These are phyloP conservation scores for Pica pica DNA, from an alignment of 2,113 vertebrate genomes.

Conservation along the genomic window DNA sequence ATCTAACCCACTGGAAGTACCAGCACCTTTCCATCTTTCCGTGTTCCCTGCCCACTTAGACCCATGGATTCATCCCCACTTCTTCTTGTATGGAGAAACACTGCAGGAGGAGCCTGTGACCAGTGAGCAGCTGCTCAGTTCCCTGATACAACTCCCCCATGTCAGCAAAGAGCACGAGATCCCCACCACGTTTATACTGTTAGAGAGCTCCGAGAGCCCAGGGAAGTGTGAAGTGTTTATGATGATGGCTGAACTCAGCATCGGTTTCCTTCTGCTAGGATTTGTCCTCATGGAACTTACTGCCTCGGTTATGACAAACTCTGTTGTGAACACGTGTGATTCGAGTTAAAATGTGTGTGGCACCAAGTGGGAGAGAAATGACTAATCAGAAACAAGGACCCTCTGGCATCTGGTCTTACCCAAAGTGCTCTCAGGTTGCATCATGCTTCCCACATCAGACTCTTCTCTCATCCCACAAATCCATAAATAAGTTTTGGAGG, in stretches of 20 bases:
- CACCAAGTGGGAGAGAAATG: background rate
- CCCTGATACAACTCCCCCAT: background rate
- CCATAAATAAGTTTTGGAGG: background rate
- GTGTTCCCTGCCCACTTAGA: background rate
- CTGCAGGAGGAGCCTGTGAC: background rate
- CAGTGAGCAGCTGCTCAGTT: background rate
- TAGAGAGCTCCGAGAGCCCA: background rate
- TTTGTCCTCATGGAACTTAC: background rate
- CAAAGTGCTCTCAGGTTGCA: background rate
- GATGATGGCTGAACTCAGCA: background rate
- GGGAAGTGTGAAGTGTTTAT: background rate
- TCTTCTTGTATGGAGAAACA: background rate
- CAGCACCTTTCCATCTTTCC: background rate
- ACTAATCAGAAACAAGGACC: background rate
- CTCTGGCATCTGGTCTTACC: background rate
- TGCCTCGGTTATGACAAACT: background rate
- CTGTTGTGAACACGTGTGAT: background rate
- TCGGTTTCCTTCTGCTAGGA: background rate
- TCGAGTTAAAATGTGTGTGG: background rate
- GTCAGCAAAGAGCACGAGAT: background rate
- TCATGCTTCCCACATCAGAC: background rate
- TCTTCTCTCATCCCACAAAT: background rate
- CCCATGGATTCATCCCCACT: background rate
- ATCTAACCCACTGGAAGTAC: background rate
- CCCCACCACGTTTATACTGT: background rate